Conservation (phyloP, 2,113 vertebrate genomes). For the Ia io region DNA sequence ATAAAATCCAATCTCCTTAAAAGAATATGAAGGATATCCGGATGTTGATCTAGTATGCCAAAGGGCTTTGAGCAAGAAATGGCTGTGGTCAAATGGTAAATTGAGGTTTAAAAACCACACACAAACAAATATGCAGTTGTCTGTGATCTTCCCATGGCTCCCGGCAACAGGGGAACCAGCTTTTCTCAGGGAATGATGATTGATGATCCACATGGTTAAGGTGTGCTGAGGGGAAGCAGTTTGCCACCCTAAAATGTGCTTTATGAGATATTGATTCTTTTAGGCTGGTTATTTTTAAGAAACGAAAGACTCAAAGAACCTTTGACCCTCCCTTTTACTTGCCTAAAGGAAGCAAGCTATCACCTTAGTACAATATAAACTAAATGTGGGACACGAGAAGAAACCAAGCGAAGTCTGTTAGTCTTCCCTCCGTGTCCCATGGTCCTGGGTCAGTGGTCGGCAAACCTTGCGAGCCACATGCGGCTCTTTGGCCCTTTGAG, state of each 20-base stretch:
- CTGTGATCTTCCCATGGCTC: background rate
- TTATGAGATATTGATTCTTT: background rate
- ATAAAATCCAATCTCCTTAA: background rate
- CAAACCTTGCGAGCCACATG: too few species aligned
- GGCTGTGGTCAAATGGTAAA: background rate
- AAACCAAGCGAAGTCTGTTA: background rate
- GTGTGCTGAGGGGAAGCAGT: background rate
- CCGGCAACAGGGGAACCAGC: background rate
- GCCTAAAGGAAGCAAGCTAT: background rate
- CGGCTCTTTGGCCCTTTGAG: too few species aligned
- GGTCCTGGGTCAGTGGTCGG: background rate
- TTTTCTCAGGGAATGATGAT: background rate
- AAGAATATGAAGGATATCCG: background rate
- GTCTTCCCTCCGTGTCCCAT: background rate
- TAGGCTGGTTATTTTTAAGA: background rate
- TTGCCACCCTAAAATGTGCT: background rate
- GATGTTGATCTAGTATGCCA: background rate
- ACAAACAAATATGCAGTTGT: background rate
- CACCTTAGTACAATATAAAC: too few species aligned
- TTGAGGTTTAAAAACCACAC: background rate
- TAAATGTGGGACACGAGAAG: too few species aligned
- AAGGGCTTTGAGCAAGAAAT: background rate
- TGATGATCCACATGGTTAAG: background rate
- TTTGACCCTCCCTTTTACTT: background rate
- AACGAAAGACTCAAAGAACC: background rate